Conservation (phyloP, 2,888 invertebrate genomes). For the Andrena chrysosceles region DNA sequence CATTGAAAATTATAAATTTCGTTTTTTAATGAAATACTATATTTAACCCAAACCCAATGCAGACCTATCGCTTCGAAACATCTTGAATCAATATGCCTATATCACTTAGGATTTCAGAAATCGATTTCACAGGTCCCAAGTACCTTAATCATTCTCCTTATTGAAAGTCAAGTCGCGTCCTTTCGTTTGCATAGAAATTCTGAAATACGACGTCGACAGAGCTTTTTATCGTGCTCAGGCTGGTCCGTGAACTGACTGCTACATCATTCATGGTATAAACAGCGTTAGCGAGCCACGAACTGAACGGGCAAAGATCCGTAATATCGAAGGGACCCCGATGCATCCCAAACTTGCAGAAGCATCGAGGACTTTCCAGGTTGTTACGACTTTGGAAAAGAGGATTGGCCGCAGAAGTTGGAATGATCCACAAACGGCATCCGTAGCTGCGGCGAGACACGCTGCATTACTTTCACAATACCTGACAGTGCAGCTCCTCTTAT, state of each 20-base stretch:
- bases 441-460: conserved; percentile 9
- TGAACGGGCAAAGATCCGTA: conserved; percentile 57
- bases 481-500: conserved; percentile 25
- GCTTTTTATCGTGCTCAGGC: conserved; percentile 62
- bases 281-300: conserved; percentile 54
- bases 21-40: too few species aligned
- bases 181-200: conserved; percentile 52
- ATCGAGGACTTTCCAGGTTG: conserved; percentile 36
- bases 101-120: background rate
- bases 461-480: conserved; percentile 34
- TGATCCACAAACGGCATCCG: conserved; percentile 25
- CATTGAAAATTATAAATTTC: too few species aligned
- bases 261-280: conserved; percentile 72
- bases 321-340: conserved; percentile 50
- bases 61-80: too few species aligned
- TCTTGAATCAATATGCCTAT: background rate
- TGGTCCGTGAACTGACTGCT: conserved; percentile 47
- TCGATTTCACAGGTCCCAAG: conserved; percentile 4
- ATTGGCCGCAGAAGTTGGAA: conserved; percentile 39
- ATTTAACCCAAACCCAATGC: too few species aligned
- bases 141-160: conserved; percentile 53
- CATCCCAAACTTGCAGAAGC: conserved; percentile 47
- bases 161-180: conserved; percentile 35
- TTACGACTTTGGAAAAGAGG: conserved; percentile 51
- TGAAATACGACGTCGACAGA: conserved; percentile 36